phyloP scores from a whole-genome alignment of 2,113 vertebrate species.

The Leucoraja erinaceus region DNA sequence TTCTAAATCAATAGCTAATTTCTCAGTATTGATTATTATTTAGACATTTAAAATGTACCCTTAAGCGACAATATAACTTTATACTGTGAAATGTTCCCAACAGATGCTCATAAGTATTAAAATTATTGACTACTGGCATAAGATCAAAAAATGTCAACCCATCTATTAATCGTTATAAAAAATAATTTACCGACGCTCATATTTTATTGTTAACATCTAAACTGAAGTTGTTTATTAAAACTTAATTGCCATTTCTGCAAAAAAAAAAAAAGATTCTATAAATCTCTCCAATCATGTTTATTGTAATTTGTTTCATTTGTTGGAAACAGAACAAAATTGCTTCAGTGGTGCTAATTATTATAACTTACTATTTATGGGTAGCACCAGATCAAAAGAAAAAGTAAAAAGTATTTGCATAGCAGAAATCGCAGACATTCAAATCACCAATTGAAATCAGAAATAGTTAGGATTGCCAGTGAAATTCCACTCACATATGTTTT shows the following conservation, averaged over 20 bases:
- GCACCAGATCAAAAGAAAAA: neutral
- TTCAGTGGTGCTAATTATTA: neutral
- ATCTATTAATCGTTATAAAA: slow-evolving; percentile 76
- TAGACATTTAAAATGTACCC: slow-evolving; percentile 81
- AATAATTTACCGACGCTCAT: slow-evolving; percentile 54
- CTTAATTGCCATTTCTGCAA: slow-evolving; percentile 5
- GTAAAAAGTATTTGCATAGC: neutral
- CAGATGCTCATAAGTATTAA: slow-evolving; percentile 71
- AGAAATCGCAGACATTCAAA: neutral
- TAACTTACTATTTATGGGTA: neutral
- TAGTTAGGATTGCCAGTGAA: neutral
- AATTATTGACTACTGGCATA: slow-evolving; percentile 70
- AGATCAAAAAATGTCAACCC: slow-evolving; percentile 79
- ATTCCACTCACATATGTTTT: neutral
- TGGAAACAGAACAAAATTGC: neutral
- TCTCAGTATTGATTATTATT: slow-evolving; percentile 87
- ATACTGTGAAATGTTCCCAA: slow-evolving; percentile 55
- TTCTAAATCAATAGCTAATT: slow-evolving; percentile 96
- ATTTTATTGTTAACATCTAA: slow-evolving; percentile 19
- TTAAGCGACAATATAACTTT: slow-evolving; percentile 71
- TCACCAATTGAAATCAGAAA: neutral
- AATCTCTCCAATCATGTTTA: neutral
- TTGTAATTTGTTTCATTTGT: slow-evolving; percentile 5
- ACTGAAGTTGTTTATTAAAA: slow-evolving; percentile 32
- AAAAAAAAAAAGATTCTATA: neutral